These are phyloP conservation scores for Gortyna flavago DNA, from an alignment of 2,888 invertebrate genomes.

Conservation along the genomic window DNA sequence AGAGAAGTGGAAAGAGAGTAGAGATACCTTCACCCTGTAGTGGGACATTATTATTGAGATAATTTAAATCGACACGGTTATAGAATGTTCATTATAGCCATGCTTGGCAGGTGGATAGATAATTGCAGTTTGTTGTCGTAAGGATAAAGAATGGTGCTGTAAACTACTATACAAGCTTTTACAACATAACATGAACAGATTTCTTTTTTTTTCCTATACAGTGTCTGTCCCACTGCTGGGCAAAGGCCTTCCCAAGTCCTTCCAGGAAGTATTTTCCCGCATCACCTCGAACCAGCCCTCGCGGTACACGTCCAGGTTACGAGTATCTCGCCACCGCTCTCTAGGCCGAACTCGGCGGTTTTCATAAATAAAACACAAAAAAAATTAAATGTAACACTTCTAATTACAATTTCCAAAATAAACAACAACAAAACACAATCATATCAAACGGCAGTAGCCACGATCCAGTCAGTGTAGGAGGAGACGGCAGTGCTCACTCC, in stretches of 20 bases:
- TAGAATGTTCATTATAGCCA: neutral
- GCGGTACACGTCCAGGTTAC: neutral
- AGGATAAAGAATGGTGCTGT: too few relatives aligned
- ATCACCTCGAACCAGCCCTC: neutral
- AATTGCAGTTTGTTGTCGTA: neutral
- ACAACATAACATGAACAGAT: neutral
- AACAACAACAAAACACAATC: slow-evolving; percentile 22
- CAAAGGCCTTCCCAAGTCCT: neutral
- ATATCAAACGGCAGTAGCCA: slow-evolving; percentile 48
- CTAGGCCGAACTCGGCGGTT: neutral
- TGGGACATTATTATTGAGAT: too few relatives aligned
- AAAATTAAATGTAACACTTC: neutral
- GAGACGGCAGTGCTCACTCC: slow-evolving; percentile 85
- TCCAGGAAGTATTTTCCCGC: neutral
- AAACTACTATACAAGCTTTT: neutral
- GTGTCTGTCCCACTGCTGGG: neutral
- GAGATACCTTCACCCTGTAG: too few relatives aligned
- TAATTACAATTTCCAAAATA: slow-evolving; percentile 18
- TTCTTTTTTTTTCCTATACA: too few relatives aligned
- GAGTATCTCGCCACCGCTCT: neutral
- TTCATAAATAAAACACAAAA: neutral
- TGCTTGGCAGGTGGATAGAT: neutral
- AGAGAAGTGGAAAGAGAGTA: too few relatives aligned
- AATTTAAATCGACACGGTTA: neutral
- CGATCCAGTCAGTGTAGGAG: slow-evolving; percentile 76